Conservation (phyloP, 1,140 invertebrate species). For the Heliconius hermathena region DNA sequence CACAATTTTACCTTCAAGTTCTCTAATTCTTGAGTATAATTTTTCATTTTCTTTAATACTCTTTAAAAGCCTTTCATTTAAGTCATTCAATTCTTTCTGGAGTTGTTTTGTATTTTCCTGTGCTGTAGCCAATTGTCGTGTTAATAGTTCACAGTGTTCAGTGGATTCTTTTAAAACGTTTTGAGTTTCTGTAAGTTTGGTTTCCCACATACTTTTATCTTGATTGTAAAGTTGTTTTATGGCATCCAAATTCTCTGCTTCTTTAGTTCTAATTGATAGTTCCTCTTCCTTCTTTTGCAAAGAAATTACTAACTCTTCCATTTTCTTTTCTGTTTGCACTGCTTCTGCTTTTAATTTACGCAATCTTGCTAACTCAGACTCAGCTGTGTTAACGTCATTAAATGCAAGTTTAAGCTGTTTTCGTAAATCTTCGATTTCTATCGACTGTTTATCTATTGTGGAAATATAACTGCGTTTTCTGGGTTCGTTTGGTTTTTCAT, state of each 20-base stretch:
- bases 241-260: slow-evolving; percentile 85
- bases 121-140: slow-evolving; percentile 84
- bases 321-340: slow-evolving; percentile 85
- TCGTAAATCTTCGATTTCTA: slow-evolving; percentile 86
- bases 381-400: slow-evolving; percentile 77
- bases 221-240: slow-evolving; percentile 84
- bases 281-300: slow-evolving; percentile 88
- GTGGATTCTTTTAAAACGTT: slow-evolving; percentile 84
- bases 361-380: slow-evolving; percentile 87
- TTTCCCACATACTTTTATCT: slow-evolving; percentile 86
- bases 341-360: slow-evolving; percentile 86
- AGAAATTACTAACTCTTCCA: slow-evolving; percentile 86
- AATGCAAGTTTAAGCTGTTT: slow-evolving; percentile 76
- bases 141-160: slow-evolving; percentile 84
- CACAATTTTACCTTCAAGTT: slow-evolving; percentile 84
- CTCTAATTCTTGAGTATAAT: slow-evolving; percentile 86
- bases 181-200: slow-evolving; percentile 84
- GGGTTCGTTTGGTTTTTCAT: slow-evolving; percentile 76
- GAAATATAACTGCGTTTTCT: slow-evolving; percentile 80
- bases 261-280: slow-evolving; percentile 85
- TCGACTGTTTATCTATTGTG: slow-evolving; percentile 85
- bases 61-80: slow-evolving; percentile 82
- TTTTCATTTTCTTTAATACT: slow-evolving; percentile 90
- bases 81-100: slow-evolving; percentile 83
- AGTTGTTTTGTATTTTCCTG: slow-evolving; percentile 82